phyloP scores from a whole-genome alignment of 1,140 invertebrate species.

The Scaptomyza montana region DNA sequence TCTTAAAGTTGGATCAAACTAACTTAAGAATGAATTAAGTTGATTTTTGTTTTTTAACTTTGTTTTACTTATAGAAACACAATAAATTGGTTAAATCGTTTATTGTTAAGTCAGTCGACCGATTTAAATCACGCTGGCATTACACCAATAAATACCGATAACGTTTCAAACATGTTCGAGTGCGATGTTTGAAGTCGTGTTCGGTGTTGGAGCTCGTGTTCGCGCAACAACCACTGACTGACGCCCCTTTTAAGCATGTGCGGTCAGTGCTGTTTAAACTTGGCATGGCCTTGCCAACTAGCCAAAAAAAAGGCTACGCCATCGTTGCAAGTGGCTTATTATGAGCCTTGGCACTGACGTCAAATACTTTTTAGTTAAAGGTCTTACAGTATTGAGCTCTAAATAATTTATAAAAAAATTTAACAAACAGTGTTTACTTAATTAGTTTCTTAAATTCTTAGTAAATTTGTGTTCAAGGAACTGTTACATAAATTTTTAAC shows the following conservation, averaged over 20 bases:
- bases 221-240: conserved; percentile 44
- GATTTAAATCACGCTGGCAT: conserved; percentile 24
- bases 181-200: conserved; percentile 33
- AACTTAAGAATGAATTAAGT: background rate
- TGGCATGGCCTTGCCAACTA: conserved; percentile 5
- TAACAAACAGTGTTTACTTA: no score
- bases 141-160: conserved; percentile 28
- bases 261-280: conserved; percentile 19
- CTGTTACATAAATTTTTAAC: no score
- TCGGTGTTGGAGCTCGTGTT: conserved; percentile 23
- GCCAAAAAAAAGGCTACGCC: conserved; percentile 23
- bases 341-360: background rate
- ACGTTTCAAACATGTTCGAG: conserved; percentile 36
- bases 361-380: background rate
- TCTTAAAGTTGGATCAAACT: no score
- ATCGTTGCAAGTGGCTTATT: background rate
- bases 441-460: no score
- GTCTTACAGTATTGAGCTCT: no score
- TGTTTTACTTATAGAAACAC: background rate
- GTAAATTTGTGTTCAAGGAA: no score
- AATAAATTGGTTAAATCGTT: background rate
- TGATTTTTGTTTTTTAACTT: background rate
- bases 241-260: conserved; percentile 40
- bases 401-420: no score
- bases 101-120: background rate